phyloP scores from a whole-genome alignment of 2,113 vertebrate species.

The Petroica traversi region DNA sequence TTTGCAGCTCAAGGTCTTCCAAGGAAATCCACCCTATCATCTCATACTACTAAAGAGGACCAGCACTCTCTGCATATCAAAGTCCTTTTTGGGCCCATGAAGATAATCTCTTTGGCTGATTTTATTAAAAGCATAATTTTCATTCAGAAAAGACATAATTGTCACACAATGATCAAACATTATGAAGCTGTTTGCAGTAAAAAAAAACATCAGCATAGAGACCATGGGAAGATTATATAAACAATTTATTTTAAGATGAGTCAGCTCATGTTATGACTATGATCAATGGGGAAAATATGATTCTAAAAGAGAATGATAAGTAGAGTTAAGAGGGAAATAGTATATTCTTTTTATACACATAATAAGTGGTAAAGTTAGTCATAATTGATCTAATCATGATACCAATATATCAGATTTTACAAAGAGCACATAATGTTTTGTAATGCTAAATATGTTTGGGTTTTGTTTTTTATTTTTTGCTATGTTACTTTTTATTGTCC shows the following conservation, averaged over 20 bases:
- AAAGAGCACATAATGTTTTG: not conserved
- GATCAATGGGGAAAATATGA: not conserved
- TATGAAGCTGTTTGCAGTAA: not conserved
- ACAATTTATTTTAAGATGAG: conserved; percentile 12
- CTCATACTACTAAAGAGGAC: not conserved
- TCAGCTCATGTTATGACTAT: not conserved
- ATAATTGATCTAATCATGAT: not conserved
- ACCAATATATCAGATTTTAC: not conserved
- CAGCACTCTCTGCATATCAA: not conserved
- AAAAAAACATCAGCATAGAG: not conserved
- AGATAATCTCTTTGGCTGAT: not conserved
- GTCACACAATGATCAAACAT: not conserved
- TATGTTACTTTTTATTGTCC: not conserved
- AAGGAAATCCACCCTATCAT: not conserved
- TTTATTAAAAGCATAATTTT: not conserved
- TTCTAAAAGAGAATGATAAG: not conserved
- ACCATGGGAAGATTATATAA: not conserved
- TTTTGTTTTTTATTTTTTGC: too few relatives aligned
- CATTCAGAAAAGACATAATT: not conserved
- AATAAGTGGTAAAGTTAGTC: not conserved
- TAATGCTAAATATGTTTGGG: not conserved
- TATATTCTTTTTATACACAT: not conserved
- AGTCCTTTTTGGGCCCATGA: not conserved
- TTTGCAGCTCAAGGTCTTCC: not conserved
- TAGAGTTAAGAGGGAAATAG: not conserved